Base-by-base conservation (phyloP, 2,113 vertebrate species). In the Etheostoma spectabile region DNA sequence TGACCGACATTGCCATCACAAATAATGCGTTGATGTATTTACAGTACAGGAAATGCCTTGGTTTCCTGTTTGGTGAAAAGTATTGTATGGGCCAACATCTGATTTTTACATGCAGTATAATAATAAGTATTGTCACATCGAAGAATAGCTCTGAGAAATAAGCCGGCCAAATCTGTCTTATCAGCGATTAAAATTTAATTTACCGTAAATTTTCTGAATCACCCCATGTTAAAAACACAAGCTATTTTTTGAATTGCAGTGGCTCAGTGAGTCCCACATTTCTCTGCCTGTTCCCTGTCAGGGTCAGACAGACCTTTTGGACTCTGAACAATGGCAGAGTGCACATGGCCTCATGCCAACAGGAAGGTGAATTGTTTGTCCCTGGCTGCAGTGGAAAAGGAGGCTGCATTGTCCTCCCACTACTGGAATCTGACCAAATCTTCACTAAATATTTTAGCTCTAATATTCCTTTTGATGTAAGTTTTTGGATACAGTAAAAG, bases 311-410 rank as follows among this genome's bases (percentile, higher is more conserved):
- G 81, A 88, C 83, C 83, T 87, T 84, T 90, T 93, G 75, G 87
- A 89, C 81, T 79, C 55, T 82, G 72, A 89, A 92, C 92, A 93
- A 88, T 91, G 83, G 87, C 72, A 84, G 78, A 90, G 79, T 79
- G 73, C 68, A 79, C 22, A 35, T 94, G 92, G 92, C 90, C 38
- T 46, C 21, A 18, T 63, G 89, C 94, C 93, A 93, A 89, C 76
- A 90, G 89, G 91, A 94, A 92, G 86, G 85, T 93, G 80, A 88
- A 87, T 88, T 89, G 91, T 92, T 92, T 86, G 81, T 84, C 85
- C 33, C 27, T 89, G 0, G 10, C 66, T 73, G 71, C 68, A 77
- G 84, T 85, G 86, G 83, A 91, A 91, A 91, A 92, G 64, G 65
- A 85, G 80, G 78, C 80, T 70, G 65, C 74, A 85, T 90, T 93